Evolutionary conservation across 37 sponge, comb jelly and placozoan species (phyloP).

Genomic region (Beroe ovata): DNA sequence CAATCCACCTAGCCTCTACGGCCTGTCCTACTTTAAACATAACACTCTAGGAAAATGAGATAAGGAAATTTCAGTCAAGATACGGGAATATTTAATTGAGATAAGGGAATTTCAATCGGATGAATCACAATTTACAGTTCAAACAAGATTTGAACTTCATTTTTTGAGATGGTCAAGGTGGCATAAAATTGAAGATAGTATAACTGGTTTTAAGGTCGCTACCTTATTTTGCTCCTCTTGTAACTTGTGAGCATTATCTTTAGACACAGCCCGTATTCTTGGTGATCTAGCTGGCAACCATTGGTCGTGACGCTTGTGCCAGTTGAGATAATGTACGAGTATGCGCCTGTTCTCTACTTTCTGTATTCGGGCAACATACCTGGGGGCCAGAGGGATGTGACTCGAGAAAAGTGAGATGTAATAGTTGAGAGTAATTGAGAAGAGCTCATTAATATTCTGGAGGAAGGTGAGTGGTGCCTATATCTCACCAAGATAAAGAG

Average conservation of each 20-base stretch:
- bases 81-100: neutral
- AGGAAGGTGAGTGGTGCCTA: neutral
- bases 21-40: conserved; percentile 65
- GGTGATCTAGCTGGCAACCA: conserved; percentile 49
- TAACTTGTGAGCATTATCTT: conserved; percentile 54
- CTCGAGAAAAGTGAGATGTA: neutral
- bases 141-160: no score
- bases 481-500: conserved; percentile 9
- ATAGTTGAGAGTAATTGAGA: neutral
- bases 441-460: no score
- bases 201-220: no score
- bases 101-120: no score
- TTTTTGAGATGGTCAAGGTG: no score
- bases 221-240: conserved; percentile 63
- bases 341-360: conserved; percentile 46
- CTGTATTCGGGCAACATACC: conserved; percentile 65
- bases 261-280: conserved; percentile 4
- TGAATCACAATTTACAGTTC: no score
- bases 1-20: conserved; percentile 56
- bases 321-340: conserved; percentile 49
- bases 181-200: no score
- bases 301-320: conserved; percentile 66
- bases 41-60: neutral
- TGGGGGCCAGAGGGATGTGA: neutral
- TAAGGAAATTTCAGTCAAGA: neutral